Conservation (phyloP, 2,113 vertebrate species). For the Ochotona curzoniae region DNA sequence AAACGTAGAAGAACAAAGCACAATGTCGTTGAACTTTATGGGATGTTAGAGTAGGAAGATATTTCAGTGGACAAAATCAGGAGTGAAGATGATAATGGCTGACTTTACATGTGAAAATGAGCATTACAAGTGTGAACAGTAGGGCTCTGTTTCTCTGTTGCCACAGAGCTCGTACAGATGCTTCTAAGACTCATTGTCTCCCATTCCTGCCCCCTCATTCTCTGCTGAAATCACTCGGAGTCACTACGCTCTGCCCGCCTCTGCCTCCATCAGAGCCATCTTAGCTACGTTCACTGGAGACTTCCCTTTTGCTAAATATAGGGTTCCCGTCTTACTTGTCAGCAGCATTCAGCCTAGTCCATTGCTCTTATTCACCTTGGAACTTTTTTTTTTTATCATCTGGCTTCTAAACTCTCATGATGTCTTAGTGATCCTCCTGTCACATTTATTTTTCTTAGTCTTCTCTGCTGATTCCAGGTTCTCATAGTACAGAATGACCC, state of each 20-base stretch:
- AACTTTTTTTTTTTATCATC: background rate
- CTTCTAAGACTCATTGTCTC: background rate
- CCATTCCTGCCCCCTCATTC: background rate
- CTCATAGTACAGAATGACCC: background rate
- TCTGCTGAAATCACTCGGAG: background rate
- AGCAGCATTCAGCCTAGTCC: background rate
- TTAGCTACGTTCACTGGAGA: background rate
- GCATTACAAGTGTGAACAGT: constrained; percentile 29
- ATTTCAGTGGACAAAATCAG: constrained; percentile 52
- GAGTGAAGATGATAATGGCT: background rate
- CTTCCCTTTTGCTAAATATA: background rate
- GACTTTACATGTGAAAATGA: constrained; percentile 6
- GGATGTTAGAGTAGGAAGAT: background rate
- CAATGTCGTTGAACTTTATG: background rate
- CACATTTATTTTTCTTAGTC: background rate
- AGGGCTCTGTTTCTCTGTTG: background rate
- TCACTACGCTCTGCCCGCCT: background rate
- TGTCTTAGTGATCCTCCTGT: background rate
- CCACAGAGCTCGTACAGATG: background rate
- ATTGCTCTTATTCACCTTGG: background rate
- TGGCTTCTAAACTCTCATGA: background rate
- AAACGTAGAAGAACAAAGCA: constrained; percentile 21
- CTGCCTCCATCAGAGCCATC: rapidly evolving
- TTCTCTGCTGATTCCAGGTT: background rate
- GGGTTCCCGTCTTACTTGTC: background rate